phyloP scores from a whole-genome alignment of 2,888 invertebrate genomes.

The Lottia gigantea region DNA sequence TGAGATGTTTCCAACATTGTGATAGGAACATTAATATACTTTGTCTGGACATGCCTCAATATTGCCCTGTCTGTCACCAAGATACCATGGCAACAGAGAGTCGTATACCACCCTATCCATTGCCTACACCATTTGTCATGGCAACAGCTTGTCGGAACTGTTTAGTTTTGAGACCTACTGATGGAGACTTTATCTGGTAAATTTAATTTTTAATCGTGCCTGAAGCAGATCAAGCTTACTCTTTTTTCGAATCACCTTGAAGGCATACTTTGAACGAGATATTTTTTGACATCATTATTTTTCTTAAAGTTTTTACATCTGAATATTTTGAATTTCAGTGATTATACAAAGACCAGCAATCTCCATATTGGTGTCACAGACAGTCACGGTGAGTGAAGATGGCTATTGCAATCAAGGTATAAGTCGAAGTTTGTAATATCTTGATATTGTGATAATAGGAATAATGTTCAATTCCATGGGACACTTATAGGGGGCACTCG shows the following conservation, averaged over 20 bases:
- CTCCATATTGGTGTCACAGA: constrained; percentile 91
- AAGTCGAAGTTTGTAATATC: too few species aligned
- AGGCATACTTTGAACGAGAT: too few species aligned
- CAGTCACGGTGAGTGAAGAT: constrained; percentile 72
- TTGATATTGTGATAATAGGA: too few species aligned
- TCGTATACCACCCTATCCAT: constrained; percentile 78
- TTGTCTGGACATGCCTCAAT: constrained; percentile 81
- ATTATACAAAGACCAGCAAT: constrained; percentile 77
- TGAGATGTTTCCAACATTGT: constrained; percentile 92
- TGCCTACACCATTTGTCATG: constrained; percentile 88
- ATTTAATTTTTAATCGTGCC: too few species aligned
- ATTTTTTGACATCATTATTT: too few species aligned
- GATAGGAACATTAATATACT: constrained; percentile 79
- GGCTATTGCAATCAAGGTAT: too few species aligned
- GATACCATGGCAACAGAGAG: constrained; percentile 73
- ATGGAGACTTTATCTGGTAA: constrained; percentile 85
- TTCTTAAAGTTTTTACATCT: constrained; percentile 15
- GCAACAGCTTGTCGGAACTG: constrained; percentile 84
- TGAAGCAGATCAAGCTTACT: too few species aligned
- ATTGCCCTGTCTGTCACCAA: constrained; percentile 82
- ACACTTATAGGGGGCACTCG: too few species aligned
- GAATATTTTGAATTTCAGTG: constrained; percentile 71
- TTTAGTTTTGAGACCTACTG: constrained; percentile 87
- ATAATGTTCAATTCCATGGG: too few species aligned
- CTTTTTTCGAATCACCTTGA: too few species aligned